Evolutionary conservation across 2,797 vertebrate genomes (phyloP), one percentile per base, ranked within the genome.

Genomic region (Schizothorax lantsangensis): DNA sequence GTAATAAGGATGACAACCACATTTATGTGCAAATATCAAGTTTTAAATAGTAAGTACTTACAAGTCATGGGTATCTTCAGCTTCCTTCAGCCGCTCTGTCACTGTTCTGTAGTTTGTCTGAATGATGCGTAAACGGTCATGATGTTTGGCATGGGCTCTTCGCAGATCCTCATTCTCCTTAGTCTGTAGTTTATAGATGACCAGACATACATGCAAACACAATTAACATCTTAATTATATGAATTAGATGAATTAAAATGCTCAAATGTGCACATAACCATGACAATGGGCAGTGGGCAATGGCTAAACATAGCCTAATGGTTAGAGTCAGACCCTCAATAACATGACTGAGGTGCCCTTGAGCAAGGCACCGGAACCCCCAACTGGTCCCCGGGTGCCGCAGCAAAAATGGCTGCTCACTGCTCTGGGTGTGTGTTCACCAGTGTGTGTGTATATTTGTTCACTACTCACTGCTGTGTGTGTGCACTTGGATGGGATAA

Each of bases 51-150:
- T 95, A 96, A 38, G n/a, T 95, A 96, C 97, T 96, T 92, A 99
- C 97, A 92, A 90, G 93, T 93, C 93, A 90, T 92, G 91, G 1
- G 90, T 91, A 90, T 96, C 96, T 89, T 98, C 95, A 89, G 93
- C 92, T 89, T 97, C 95, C 88, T 96, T 97, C 92, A 97, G 95
- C 91, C 97, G 97, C 84, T 97, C 95, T 94, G 95, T 96, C 88
- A 97, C 89, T 57, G 92, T 92, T 92, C 94, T 97, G 95, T 97
- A 97, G 96, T 95, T 96, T 93, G 93, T 95, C 93, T 98, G 97
- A 90, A 99, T 96, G 89, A 97, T 94, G 92, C 94, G 94, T 79
- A 99, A 94, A 73, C 96, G 96, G 91, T 97, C 95, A 59, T 93
- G 93, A 2, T 93, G 90, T 90, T 96, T 96, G 91, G 96, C 95